Evolutionary conservation across 2,113 vertebrate genomes (phyloP).

Genomic region (Tenrec ecaudatus): DNA sequence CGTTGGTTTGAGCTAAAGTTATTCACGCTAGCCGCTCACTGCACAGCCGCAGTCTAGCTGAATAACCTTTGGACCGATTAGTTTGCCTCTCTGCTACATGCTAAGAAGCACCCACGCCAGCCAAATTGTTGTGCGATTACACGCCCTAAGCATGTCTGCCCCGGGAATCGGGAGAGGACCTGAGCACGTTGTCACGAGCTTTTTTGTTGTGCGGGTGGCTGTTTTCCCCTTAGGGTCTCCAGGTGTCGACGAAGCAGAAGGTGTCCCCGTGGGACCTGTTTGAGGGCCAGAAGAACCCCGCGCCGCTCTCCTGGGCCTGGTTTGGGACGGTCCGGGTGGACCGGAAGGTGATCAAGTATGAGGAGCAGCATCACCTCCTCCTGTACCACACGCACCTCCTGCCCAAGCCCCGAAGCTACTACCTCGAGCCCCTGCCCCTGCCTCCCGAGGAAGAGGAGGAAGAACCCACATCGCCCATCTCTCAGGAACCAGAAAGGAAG

Average conservation of each 20-base stretch:
- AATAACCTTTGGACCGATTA: background rate
- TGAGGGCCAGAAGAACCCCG: slow-evolving; percentile 88
- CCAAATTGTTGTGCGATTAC: background rate
- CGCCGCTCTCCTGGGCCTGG: slow-evolving; percentile 89
- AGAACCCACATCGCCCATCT: slow-evolving; percentile 83
- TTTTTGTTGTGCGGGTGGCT: background rate
- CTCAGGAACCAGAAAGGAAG: slow-evolving; percentile 87
- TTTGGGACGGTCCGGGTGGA: slow-evolving; percentile 86
- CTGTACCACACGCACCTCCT: slow-evolving; percentile 86
- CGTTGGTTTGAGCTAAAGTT: background rate
- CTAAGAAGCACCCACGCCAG: background rate
- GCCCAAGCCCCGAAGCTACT: slow-evolving; percentile 87
- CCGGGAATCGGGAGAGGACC: background rate
- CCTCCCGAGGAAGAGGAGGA: slow-evolving; percentile 89
- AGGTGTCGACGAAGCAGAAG: slow-evolving; percentile 88
- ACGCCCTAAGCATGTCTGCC: background rate
- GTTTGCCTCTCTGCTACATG: background rate
- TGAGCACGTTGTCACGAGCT: background rate
- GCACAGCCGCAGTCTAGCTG: accelerated
- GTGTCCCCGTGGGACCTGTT: slow-evolving; percentile 89
- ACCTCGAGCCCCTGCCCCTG: slow-evolving; percentile 87
- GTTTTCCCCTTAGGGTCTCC: slow-evolving; percentile 85
- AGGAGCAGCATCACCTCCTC: slow-evolving; percentile 88
- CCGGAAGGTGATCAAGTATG: slow-evolving; percentile 84
- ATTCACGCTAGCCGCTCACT: background rate